Evolutionary conservation across 2,113 vertebrate species (phyloP).

Genomic region (Probosciger aterrimus): DNA sequence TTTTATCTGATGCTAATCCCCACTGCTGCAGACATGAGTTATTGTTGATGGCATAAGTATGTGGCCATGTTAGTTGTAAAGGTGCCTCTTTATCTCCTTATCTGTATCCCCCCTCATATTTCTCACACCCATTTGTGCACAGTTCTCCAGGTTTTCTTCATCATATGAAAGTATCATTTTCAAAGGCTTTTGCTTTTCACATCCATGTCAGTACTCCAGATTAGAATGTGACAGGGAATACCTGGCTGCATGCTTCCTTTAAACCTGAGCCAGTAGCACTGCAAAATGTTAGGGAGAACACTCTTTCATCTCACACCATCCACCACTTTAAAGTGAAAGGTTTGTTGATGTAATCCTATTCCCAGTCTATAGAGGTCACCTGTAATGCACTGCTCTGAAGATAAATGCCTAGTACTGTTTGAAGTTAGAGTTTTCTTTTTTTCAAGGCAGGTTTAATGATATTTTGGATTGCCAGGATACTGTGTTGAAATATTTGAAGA

Average conservation of each 20-base stretch:
- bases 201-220: slow-evolving; percentile 68
- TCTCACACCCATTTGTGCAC: slow-evolving; percentile 59
- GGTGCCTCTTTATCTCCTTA: slow-evolving; percentile 67
- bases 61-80: slow-evolving; percentile 17
- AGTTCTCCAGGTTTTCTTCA: slow-evolving; percentile 64
- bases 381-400: slow-evolving; percentile 59
- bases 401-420: slow-evolving; percentile 62
- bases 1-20: slow-evolving; percentile 48
- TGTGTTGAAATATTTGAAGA: slow-evolving; percentile 31
- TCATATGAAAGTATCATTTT: slow-evolving; percentile 73
- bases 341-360: slow-evolving; percentile 81
- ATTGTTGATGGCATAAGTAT: slow-evolving; percentile 31
- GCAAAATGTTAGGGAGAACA: slow-evolving; percentile 47
- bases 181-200: slow-evolving; percentile 75
- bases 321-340: slow-evolving; percentile 71
- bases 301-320: slow-evolving; percentile 74
- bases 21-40: slow-evolving; percentile 36
- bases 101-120: slow-evolving; percentile 26
- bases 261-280: slow-evolving; percentile 77
- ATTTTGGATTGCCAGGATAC: slow-evolving; percentile 40
- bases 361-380: slow-evolving; percentile 76
- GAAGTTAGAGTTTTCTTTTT: slow-evolving; percentile 26
- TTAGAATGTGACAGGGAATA: slow-evolving; percentile 74
- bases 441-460: slow-evolving; percentile 42
- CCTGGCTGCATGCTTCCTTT: slow-evolving; percentile 75